These are phyloP conservation scores for Lordiphosa collinella DNA, from an alignment of 1,140 invertebrate species.

Conservation along the genomic window DNA sequence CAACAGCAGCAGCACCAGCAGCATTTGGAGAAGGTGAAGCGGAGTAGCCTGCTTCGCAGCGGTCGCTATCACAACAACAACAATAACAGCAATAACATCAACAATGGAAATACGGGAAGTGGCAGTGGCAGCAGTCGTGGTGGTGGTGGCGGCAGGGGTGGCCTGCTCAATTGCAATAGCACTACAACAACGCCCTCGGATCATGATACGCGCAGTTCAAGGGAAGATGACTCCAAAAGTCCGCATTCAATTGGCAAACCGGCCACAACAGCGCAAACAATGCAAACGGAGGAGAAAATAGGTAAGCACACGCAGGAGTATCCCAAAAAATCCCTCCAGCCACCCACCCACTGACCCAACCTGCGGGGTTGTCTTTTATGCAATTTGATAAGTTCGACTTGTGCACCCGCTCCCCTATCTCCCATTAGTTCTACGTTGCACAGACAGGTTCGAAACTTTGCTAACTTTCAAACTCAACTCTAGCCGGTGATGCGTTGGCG, in stretches of 20 bases:
- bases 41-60: constrained; percentile 44
- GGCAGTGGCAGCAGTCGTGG: constrained; percentile 18
- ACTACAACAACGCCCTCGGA: constrained; percentile 70
- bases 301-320: constrained; percentile 28
- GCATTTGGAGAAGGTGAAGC: constrained; percentile 31
- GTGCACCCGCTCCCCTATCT: not conserved
- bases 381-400: constrained; percentile 53
- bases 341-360: not conserved
- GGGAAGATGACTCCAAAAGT: constrained; percentile 79
- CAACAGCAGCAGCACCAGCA: constrained; percentile 43
- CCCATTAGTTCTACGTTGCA: constrained; percentile 12
- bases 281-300: constrained; percentile 71
- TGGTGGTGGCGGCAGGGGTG: constrained; percentile 19
- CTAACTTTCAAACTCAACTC: constrained; percentile 50
- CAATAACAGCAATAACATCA: constrained; percentile 38
- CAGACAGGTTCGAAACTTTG: constrained; percentile 60
- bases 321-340: not conserved
- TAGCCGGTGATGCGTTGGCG: constrained; percentile 17
- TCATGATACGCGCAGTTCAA: constrained; percentile 72
- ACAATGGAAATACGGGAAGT: constrained; percentile 21
- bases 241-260: constrained; percentile 68
- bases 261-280: constrained; percentile 7
- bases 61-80: constrained; percentile 60
- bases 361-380: constrained; percentile 9
- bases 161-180: constrained; percentile 29